Conservation (phyloP, 2,797 vertebrate genomes). For the Coendou prehensilis region DNA sequence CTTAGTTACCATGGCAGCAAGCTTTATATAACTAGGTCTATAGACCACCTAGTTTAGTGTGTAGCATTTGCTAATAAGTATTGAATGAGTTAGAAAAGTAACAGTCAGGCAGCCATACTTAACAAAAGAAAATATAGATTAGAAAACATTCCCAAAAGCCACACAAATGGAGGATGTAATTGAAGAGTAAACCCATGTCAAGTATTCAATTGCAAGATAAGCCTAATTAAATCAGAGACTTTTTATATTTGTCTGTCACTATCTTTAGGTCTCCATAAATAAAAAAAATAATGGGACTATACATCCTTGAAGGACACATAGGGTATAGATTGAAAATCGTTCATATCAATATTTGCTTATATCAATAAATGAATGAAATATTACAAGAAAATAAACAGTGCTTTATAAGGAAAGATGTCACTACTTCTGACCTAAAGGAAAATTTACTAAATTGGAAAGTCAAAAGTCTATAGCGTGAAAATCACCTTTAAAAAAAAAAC, state of each 20-base stretch:
- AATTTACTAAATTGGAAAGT: conserved; percentile 39
- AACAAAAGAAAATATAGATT: conserved; percentile 58
- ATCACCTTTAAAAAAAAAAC: conserved; percentile 40
- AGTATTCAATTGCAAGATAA: conserved; percentile 43
- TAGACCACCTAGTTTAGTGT: conserved; percentile 59
- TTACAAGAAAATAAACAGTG: conserved; percentile 37
- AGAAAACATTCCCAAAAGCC: conserved; percentile 30
- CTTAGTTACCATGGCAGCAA: conserved; percentile 73
- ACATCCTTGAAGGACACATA: neutral
- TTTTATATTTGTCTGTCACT: conserved; percentile 45
- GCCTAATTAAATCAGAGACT: conserved; percentile 48
- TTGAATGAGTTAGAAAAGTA: conserved; percentile 69
- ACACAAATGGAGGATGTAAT: conserved; percentile 41
- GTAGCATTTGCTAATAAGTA: conserved; percentile 77
- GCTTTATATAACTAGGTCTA: conserved; percentile 72
- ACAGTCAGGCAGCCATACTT: conserved; percentile 36
- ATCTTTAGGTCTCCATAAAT: conserved; percentile 29
- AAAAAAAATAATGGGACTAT: conserved; percentile 47
- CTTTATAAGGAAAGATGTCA: neutral
- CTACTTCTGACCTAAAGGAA: neutral
- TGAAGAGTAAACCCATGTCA: conserved; percentile 33
- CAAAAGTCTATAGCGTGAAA: conserved; percentile 25
- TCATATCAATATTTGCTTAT: neutral
- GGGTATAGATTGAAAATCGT: conserved; percentile 23
- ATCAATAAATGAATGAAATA: conserved; percentile 50